Percentiles rank a stretch among this genome's conserved stretches.
phyloP scores from a whole-genome alignment of 2,113 vertebrate genomes.

The Cyprinodon brontotheroides region DNA sequence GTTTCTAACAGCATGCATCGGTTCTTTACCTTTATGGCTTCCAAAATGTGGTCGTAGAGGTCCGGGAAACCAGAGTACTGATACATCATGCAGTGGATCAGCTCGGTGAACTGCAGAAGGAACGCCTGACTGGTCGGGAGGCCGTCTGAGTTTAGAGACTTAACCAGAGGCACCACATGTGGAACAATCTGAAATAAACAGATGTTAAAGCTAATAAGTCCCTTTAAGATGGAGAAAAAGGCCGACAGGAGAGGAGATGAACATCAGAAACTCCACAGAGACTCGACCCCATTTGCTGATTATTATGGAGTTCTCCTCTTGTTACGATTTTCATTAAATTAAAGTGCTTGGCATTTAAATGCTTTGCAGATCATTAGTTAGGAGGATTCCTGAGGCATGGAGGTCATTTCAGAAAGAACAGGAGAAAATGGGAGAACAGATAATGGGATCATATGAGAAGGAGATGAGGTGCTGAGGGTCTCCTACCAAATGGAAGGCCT shows the following conservation, averaged over 20 bases:
- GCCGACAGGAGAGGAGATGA: slow-evolving; percentile 19
- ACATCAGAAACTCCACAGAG: slow-evolving; percentile 38
- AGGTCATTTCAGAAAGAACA: slow-evolving; percentile 60
- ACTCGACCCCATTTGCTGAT: slow-evolving; percentile 39
- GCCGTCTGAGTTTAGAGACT: slow-evolving; percentile 87
- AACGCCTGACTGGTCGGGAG: slow-evolving; percentile 89
- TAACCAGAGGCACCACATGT: slow-evolving; percentile 87
- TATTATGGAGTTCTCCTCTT: slow-evolving; percentile 34
- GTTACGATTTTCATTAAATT: slow-evolving; percentile 48
- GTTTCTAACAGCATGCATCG: background rate
- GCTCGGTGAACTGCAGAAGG: slow-evolving; percentile 88
- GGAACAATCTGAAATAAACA: slow-evolving; percentile 85
- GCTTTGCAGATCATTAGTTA: slow-evolving; percentile 55
- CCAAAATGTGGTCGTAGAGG: slow-evolving; percentile 94
- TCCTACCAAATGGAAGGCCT: slow-evolving; percentile 97
- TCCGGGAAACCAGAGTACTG: slow-evolving; percentile 99
- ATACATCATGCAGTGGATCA: slow-evolving; percentile 99
- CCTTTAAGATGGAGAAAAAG: slow-evolving; percentile 9
- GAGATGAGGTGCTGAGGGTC: slow-evolving; percentile 45
- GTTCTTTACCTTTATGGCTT: slow-evolving; percentile 89
- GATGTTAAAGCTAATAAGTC: slow-evolving; percentile 12
- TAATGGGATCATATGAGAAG: slow-evolving; percentile 35
- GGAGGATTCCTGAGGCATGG: slow-evolving; percentile 26
- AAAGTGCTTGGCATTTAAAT: slow-evolving; percentile 48
- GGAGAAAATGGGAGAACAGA: slow-evolving; percentile 49